Conservation (phyloP, 1,140 invertebrate species). For the Drosophila nasuta region DNA sequence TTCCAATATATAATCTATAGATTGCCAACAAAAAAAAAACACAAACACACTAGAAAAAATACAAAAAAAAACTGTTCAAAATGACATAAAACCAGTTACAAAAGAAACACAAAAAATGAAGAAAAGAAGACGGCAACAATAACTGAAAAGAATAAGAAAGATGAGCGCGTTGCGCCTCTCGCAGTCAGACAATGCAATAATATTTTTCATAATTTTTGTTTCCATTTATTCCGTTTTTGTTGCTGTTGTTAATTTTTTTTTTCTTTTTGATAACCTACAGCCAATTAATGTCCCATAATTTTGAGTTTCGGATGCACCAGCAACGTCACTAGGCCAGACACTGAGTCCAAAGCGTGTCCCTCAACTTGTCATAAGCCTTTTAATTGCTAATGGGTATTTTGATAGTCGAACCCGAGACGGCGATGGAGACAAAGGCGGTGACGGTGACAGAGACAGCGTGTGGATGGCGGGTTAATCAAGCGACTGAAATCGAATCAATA, state of each 20-base stretch:
- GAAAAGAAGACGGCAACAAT: conserved; percentile 48
- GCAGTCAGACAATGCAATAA: conserved; percentile 75
- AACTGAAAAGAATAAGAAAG: conserved; percentile 10
- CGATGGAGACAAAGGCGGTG: not conserved
- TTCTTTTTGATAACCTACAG: conserved; percentile 54
- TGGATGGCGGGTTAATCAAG: conserved; percentile 39
- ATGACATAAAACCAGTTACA: conserved; percentile 77
- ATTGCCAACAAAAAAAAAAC: conserved; percentile 37
- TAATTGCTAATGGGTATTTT: conserved; percentile 81
- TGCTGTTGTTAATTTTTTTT: conserved; percentile 2
- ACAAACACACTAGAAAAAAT: conserved; percentile 9
- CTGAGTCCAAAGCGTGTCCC: conserved; percentile 29
- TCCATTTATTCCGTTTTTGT: conserved; percentile 24
- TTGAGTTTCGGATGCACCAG: conserved; percentile 45
- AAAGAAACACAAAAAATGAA: conserved; percentile 25
- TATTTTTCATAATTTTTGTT: conserved; percentile 79
- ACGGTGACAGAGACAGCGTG: conserved; percentile 2
- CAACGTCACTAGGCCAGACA: conserved; percentile 33
- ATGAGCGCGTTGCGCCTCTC: conserved; percentile 51
- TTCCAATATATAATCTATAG: conserved; percentile 11
- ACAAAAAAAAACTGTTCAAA: conserved; percentile 43
- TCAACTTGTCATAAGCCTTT: conserved; percentile 75
- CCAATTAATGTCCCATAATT: conserved; percentile 83
- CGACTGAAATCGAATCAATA: conserved; percentile 45
- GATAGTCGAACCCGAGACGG: conserved; percentile 49